Percentiles rank a stretch among this genome's conserved stretches.
Evolutionary conservation across 2,113 vertebrate genomes (phyloP).

Genomic region (Polyodon spathula): DNA sequence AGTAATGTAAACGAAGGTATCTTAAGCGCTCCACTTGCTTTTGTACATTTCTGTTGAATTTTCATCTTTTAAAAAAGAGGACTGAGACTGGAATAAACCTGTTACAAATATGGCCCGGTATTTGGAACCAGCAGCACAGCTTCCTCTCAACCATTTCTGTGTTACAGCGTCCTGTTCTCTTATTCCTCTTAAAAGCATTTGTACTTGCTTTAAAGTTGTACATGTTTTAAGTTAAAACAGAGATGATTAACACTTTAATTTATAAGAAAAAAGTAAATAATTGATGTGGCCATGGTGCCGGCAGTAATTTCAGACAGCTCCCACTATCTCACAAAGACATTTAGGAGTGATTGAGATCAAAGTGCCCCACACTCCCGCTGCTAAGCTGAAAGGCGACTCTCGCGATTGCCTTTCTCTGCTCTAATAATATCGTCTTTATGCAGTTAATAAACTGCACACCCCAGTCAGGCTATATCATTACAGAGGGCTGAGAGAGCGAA

Average conservation of each 20-base stretch:
- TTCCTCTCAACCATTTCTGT: no score
- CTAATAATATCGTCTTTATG: constrained; percentile 86
- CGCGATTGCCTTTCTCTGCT: constrained; percentile 62
- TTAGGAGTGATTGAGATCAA: constrained; percentile 87
- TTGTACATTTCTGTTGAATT: no score
- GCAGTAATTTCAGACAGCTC: constrained; percentile 64
- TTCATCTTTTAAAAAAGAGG: no score
- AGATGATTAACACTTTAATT: constrained; percentile 69
- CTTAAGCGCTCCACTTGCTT: no score
- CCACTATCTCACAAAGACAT: constrained; percentile 78
- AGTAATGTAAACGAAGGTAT: no score
- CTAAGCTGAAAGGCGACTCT: constrained; percentile 70
- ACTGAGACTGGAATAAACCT: no score
- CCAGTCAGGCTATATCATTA: constrained; percentile 84
- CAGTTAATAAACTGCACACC: constrained; percentile 85
- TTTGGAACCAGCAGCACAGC: no score
- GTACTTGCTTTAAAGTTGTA: no score
- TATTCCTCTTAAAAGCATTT: no score
- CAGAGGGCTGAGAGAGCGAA: constrained; percentile 79
- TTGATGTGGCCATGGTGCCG: constrained; percentile 68
- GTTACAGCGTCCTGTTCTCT: no score
- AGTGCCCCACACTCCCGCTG: constrained; percentile 68
- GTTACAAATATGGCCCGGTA: no score
- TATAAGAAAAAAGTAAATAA: constrained; percentile 73
- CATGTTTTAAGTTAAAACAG: constrained; percentile 51